Percentiles rank a stretch among this genome's conserved stretches.
These are phyloP conservation scores for Gavia stellata DNA, from an alignment of 2,113 vertebrate species.

Conservation along the genomic window DNA sequence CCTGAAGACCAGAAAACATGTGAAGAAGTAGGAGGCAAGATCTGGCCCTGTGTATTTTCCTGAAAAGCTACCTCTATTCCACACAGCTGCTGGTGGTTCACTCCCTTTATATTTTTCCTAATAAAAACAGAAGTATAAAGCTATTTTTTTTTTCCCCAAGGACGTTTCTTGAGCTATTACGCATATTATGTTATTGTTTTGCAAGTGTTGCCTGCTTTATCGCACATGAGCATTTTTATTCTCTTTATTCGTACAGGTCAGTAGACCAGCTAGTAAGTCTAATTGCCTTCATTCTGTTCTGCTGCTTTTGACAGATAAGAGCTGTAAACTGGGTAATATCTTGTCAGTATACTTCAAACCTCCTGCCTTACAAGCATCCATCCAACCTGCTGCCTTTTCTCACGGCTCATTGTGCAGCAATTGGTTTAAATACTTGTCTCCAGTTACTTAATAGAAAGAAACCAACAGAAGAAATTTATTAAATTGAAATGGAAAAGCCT, in stretches of 20 bases:
- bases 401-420: not conserved
- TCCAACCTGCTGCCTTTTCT: not conserved
- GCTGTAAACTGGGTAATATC: not conserved
- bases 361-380: not conserved
- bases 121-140: not conserved
- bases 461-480: not conserved
- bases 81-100: not conserved
- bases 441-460: not conserved
- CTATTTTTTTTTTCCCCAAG: not conserved
- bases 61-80: slow-evolving; percentile 11
- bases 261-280: not conserved
- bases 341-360: not conserved
- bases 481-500: not conserved
- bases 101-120: not conserved
- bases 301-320: not conserved
- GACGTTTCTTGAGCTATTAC: not conserved
- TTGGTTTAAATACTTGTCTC: not conserved
- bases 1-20: slow-evolving; percentile 19
- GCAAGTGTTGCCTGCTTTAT: not conserved
- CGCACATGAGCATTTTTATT: not conserved
- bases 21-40: not conserved
- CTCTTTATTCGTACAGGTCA: not conserved
- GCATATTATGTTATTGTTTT: not conserved
- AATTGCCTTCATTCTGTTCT: slow-evolving; percentile 27
- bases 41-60: slow-evolving; percentile 8